phyloP scores from a whole-genome alignment of 1,140 invertebrate species.

The Drosophila kohkoa region DNA sequence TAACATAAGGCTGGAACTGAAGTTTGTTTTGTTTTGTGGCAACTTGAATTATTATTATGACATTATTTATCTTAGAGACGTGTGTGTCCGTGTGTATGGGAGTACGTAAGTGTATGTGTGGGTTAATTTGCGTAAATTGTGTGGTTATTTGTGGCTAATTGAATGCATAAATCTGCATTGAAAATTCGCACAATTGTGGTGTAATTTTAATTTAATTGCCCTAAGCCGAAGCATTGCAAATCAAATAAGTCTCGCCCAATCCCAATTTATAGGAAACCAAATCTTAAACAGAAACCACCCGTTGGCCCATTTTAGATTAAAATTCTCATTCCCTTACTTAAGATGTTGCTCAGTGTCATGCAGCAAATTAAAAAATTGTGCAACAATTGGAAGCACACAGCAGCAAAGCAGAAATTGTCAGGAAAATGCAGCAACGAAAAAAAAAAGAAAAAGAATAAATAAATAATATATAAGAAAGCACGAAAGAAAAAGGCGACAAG shows the following conservation, averaged over 20 bases:
- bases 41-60: conserved; percentile 64
- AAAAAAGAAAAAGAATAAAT: conserved; percentile 32
- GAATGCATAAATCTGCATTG: conserved; percentile 64
- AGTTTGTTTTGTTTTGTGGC: conserved; percentile 70
- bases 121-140: conserved; percentile 67
- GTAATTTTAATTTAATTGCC: conserved; percentile 66
- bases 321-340: conserved; percentile 51
- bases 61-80: conserved; percentile 56
- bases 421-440: conserved; percentile 63
- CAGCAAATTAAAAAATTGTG: conserved; percentile 82
- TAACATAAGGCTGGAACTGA: conserved; percentile 30
- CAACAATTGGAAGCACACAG: conserved; percentile 75
- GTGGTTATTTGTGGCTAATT: conserved; percentile 76
- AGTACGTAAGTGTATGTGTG: conserved; percentile 13
- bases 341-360: conserved; percentile 47
- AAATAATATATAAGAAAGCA: conserved; percentile 44
- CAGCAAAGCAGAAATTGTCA: conserved; percentile 73
- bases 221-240: conserved; percentile 14
- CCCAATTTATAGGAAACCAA: no score
- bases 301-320: conserved; percentile 59
- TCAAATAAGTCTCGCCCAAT: neutral
- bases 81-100: conserved; percentile 5
- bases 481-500: conserved; percentile 48
- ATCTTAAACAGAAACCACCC: neutral
- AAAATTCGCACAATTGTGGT: conserved; percentile 44